Percentiles rank a stretch among this genome's conserved stretches.
phyloP scores from a whole-genome alignment of 1,140 invertebrate species.

The Procambarus clarkii region DNA sequence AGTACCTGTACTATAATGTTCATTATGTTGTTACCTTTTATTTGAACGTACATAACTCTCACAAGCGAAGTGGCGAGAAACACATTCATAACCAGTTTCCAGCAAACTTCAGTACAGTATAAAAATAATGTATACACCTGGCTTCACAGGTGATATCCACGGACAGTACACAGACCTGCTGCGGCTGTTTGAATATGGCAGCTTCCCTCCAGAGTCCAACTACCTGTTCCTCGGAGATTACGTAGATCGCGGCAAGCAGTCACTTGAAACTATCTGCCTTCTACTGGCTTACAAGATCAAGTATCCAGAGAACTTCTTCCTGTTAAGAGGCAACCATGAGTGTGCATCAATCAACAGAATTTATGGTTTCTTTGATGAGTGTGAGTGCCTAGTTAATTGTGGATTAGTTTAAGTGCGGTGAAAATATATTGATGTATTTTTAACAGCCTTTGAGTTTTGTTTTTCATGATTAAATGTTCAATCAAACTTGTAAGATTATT shows the following conservation, averaged over 20 bases:
- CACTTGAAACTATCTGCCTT: conserved; percentile 92
- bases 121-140: background rate
- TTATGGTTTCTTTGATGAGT: conserved; percentile 77
- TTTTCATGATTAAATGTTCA: too few relatives aligned
- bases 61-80: too few relatives aligned
- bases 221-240: conserved; percentile 98
- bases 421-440: too few relatives aligned
- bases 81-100: too few relatives aligned
- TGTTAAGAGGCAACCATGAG: conserved; percentile 83
- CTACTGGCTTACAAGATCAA: conserved; percentile 84
- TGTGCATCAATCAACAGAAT: conserved; percentile 81
- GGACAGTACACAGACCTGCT: conserved; percentile 99
- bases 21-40: too few relatives aligned
- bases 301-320: conserved; percentile 82
- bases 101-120: background rate
- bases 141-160: conserved; percentile 90
- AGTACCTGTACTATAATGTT: too few relatives aligned
- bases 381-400: conserved; percentile 75
- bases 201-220: conserved; percentile 99
- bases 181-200: conserved; percentile 98
- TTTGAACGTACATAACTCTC: too few relatives aligned
- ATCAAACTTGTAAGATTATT: too few relatives aligned
- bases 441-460: too few relatives aligned
- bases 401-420: too few relatives aligned
- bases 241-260: conserved; percentile 92